Conservation (phyloP, 2,888 invertebrate genomes). For the Ochropleura leucogaster region DNA sequence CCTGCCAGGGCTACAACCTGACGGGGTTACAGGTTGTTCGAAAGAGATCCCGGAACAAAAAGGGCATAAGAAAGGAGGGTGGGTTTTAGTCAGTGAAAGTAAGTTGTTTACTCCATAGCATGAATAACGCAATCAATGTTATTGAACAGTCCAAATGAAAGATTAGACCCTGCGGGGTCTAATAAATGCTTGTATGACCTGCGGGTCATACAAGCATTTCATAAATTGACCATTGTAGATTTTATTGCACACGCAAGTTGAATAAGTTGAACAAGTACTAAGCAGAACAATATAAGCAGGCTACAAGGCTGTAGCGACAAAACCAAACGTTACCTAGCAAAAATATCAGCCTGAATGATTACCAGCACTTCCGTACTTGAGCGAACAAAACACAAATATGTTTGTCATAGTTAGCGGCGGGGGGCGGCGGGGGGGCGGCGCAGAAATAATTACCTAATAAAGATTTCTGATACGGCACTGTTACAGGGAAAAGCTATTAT, state of each 20-base stretch:
- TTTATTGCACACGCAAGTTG: neutral
- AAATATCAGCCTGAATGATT: slow-evolving; percentile 36
- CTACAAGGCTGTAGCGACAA: neutral
- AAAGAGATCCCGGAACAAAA: too few relatives aligned
- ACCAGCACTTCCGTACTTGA: slow-evolving; percentile 51
- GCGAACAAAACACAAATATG: slow-evolving; percentile 71
- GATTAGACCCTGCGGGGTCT: too few relatives aligned
- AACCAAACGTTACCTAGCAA: slow-evolving; percentile 23
- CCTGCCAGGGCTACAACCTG: too few relatives aligned
- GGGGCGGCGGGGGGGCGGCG: slow-evolving; percentile 45
- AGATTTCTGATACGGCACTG: slow-evolving; percentile 73
- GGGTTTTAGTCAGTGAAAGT: too few relatives aligned
- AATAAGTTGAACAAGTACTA: neutral
- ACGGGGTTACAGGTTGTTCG: too few relatives aligned
- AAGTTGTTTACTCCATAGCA: neutral
- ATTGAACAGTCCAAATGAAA: neutral
- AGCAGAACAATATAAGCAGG: neutral
- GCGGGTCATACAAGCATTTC: neutral
- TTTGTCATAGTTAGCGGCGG: slow-evolving; percentile 71
- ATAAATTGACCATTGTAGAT: too few relatives aligned
- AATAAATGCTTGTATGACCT: too few relatives aligned
- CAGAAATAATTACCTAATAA: slow-evolving; percentile 79
- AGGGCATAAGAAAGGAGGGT: too few relatives aligned
- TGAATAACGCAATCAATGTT: neutral
- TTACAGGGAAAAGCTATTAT: slow-evolving; percentile 74